Evolutionary conservation across 2,113 vertebrate species (phyloP), one percentile per base, ranked within the genome.

Genomic region (Arothron firmamentum): DNA sequence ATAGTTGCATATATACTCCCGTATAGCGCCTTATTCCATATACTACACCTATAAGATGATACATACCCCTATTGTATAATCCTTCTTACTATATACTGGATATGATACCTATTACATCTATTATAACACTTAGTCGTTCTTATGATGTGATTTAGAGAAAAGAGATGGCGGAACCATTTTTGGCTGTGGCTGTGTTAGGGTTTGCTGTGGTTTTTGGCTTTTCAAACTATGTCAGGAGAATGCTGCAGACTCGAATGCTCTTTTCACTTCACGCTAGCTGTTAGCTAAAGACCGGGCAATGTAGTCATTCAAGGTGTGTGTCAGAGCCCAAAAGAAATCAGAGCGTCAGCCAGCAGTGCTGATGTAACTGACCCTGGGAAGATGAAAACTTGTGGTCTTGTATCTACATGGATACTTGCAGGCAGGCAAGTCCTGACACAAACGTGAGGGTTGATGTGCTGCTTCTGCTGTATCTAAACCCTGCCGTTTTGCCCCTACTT

Each of bases 21-120:
- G 55, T 87, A 89, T 91, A 91, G 84, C 88, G 84, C 88, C 85
- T 88, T 90, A 91, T 88, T 88, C 77, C 25, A 81, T 90, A 90
- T 90, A 83, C 65, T 77, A 80, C 79, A 88, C 78, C 74, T 87
- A 89, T 86, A 88, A 86, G 73, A 89, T 86, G 83, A 90, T 90
- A 88, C 88, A 90, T 88, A 88, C 79, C 81, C 84, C 62, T 87
- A 89, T 89, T 88, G 78, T 89, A 90, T 90, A 90, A 89, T 83
- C 89, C 71, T 85, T 80, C 88, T 88, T 78, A 83, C 85, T 84
- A 86, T 86, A 83, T 87, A 86, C 82, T 83, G 74, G 78, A 89
- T 90, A 89, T 78, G 56, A 89, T 87, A 88, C 71, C 34, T 38
- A 78, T 86, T 69, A 89, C 87, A 87, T 67, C 68, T 88, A 85